phyloP scores from a whole-genome alignment of 2,888 invertebrate species.

The Chironomus tentans region DNA sequence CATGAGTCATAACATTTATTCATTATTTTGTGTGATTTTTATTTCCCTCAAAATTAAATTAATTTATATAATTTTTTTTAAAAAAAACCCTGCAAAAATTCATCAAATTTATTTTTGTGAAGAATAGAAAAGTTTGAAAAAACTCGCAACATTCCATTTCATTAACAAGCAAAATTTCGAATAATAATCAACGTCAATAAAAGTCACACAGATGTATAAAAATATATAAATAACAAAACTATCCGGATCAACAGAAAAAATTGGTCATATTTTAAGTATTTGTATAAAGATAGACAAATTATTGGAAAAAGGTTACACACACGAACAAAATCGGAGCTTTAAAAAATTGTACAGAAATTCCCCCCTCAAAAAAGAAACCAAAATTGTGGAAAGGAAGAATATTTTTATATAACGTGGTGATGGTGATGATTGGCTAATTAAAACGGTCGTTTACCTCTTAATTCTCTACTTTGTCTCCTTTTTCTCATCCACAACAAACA shows the following conservation, averaged over 20 bases:
- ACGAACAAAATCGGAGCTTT: background rate
- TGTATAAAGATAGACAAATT: background rate
- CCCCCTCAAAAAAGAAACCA: too few relatives aligned
- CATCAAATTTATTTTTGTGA: too few relatives aligned
- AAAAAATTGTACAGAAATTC: background rate
- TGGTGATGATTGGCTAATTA: slow-evolving; percentile 23
- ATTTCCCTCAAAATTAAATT: background rate
- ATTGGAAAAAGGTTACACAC: background rate
- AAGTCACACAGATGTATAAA: slow-evolving; percentile 24
- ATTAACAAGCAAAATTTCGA: background rate
- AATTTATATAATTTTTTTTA: background rate
- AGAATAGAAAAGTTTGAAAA: background rate
- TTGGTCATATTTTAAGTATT: too few relatives aligned
- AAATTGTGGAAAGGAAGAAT: background rate
- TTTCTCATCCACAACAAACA: background rate
- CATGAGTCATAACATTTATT: too few relatives aligned
- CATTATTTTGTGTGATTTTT: background rate
- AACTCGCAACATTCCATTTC: background rate
- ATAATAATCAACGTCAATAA: background rate
- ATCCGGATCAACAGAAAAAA: too few relatives aligned
- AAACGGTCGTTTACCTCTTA: slow-evolving; percentile 10
- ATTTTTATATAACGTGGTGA: slow-evolving; percentile 19
- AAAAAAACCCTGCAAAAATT: too few relatives aligned
- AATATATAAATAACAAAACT: background rate
- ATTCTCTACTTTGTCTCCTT: background rate